Base-by-base conservation (phyloP, 2,797 vertebrate genomes). In the Scarus forsteni region DNA sequence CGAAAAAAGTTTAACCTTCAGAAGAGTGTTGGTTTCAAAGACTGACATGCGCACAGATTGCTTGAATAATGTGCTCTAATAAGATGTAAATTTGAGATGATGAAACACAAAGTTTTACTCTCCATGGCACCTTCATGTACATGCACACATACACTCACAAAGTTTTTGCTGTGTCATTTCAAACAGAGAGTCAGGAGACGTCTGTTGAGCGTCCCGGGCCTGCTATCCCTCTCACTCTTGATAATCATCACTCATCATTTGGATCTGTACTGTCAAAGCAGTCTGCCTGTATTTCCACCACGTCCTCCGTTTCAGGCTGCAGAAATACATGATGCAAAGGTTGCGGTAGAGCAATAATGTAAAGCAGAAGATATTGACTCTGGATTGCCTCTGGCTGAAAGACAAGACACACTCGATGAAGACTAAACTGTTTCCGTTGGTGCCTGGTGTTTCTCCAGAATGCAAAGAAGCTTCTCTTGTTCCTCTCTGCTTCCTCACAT, bases 341-440 rank as follows among this genome's bases (percentile, higher is more conserved):
- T 64, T 67, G 57, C 27, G 27, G 27, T 4, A 4, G 27, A 27
- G 27, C 27, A 27, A 27, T 27, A 27, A 77, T 67, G 66, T 79
- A 66, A 73, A 84, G 71, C 63, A 71, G 73, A 60, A 58, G 50
- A 86, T 85, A 89, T 73, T 87, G 60, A 80, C 82, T 75, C 49
- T 65, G 76, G 75, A 83, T 27, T 72, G 69, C 83, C 78, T 74
- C 66, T 18, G 34, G 81, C 67, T 82, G 34, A 66, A 27, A 27
- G 27, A 27, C 2, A 58, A 55, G 54, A 70, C 46, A 55, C 44
- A 36, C 59, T 62, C 83, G 86, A 85, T 84, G 58, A 87, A 81
- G 71, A 86, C 72, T 66, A 80, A 88, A 79, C 70, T 65, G 69
- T 75, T 83, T 78, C 39, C 43, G 48, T 60, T 34, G 15, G 67